These are phyloP conservation scores for Sula dactylatra DNA, from an alignment of 2,113 vertebrate genomes.

Conservation along the genomic window DNA sequence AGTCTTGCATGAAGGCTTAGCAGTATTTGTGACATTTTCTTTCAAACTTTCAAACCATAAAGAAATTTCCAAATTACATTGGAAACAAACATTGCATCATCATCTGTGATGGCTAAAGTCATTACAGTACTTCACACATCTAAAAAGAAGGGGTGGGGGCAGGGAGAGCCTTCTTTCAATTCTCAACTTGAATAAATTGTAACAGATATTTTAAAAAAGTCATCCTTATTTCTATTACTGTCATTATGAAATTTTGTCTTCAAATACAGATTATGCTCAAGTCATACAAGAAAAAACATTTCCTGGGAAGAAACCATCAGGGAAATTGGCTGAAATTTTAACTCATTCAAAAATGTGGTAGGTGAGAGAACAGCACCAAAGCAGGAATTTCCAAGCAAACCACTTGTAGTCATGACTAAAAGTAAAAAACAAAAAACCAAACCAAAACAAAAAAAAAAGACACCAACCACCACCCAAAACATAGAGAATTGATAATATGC, in stretches of 20 bases:
- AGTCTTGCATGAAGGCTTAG: background rate
- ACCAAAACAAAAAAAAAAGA: too few relatives aligned
- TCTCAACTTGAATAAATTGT: background rate
- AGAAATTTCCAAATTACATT: background rate
- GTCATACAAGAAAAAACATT: background rate
- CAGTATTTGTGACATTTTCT: background rate
- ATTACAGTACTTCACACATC: background rate
- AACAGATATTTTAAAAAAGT: background rate
- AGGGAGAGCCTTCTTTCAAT: background rate
- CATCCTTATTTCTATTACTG: background rate
- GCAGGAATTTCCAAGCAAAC: background rate
- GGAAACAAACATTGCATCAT: background rate
- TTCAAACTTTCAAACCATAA: background rate
- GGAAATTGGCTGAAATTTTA: background rate
- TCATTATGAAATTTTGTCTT: background rate
- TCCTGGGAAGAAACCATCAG: background rate
- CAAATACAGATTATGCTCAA: background rate
- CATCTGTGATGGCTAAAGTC: background rate
- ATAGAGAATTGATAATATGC: too few relatives aligned
- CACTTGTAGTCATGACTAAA: background rate
- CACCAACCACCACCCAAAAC: too few relatives aligned
- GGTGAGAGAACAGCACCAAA: background rate
- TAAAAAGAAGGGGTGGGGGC: background rate
- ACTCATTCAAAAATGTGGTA: background rate
- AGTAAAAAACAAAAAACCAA: background rate